Conservation (phyloP, 2,888 invertebrate species). For the Cephus pulcher region DNA sequence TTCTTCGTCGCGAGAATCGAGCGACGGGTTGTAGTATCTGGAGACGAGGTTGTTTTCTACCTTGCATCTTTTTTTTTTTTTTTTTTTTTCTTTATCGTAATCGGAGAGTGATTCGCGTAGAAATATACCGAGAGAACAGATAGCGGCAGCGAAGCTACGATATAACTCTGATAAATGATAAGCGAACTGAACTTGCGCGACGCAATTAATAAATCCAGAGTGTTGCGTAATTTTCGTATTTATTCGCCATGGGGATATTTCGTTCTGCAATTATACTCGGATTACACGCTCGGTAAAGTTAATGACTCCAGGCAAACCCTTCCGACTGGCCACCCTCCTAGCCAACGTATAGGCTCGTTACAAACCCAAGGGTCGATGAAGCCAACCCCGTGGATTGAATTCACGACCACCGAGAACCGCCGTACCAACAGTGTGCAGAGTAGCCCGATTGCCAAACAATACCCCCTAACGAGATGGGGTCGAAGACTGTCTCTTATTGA, state of each 20-base stretch:
- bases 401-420: constrained; percentile 30
- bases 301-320: background rate
- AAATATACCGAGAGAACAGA: background rate
- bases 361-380: background rate
- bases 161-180: constrained; percentile 7
- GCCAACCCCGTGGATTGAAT: background rate
- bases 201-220: background rate
- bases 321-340: background rate
- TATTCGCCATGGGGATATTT: background rate
- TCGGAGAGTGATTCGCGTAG: background rate
- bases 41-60: background rate
- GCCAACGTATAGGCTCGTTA: background rate
- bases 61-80: background rate
- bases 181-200: background rate
- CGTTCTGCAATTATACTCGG: constrained; percentile 2
- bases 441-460: constrained; percentile 58
- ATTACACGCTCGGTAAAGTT: background rate
- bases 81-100: background rate
- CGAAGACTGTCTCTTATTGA: constrained; percentile 57
- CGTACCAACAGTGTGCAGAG: constrained; percentile 35
- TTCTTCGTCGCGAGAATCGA: background rate
- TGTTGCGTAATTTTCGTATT: background rate
- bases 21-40: background rate
- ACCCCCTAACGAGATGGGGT: constrained; percentile 54
- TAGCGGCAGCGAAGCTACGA: background rate